Evolutionary conservation across 2,888 invertebrate genomes (phyloP), one percentile per base, ranked within the genome.

Genomic region (Helobdella robusta): DNA sequence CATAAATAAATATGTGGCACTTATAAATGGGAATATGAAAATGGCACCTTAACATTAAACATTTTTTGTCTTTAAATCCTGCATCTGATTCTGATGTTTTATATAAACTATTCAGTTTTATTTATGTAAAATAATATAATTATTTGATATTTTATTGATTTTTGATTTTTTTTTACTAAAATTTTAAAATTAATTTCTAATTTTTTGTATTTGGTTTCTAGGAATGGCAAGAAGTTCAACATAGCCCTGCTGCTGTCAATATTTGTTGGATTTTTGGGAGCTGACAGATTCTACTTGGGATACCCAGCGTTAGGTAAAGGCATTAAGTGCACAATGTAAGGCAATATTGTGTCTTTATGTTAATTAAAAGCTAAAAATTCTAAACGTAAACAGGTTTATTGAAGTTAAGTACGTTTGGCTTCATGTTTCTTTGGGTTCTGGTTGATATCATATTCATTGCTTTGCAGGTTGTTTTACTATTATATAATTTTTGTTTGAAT

Each of bases 211-310:
- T 11, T 6, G 8, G 52, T 36, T 69, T 70, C 46, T 81, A 93
- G 92, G 66, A 95, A 94, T 84, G 94, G 93, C 25, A 91, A 93
- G 77, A 88, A 89, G 2, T 87, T 92, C 71, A 92, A 94, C 78
- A 89, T 90, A 64, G 88, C 97, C 0, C 81, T 98, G 54, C 81
- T 97, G 40, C 82, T 98, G 3, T 97, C 97, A 0, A 89, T 98
- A 60, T 98, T 98, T 78, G 83, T 97, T 66, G 98, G 98, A 34
- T 93, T 95, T 90, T 91, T 98, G 82, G 98, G 98, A 23, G 84
- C 91, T 30, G 98, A 98, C 78, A 83, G 98, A 68, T 95, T 98
- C 81, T 98, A 98, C 77, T 83, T 98, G n/a, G 98, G 98, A 34
- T 97, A 97, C 79, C 93, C 92, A 63, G 95, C 92, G 0, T 85